Conservation (phyloP, 2,797 vertebrate genomes). For the Acanthurus leucopareius region DNA sequence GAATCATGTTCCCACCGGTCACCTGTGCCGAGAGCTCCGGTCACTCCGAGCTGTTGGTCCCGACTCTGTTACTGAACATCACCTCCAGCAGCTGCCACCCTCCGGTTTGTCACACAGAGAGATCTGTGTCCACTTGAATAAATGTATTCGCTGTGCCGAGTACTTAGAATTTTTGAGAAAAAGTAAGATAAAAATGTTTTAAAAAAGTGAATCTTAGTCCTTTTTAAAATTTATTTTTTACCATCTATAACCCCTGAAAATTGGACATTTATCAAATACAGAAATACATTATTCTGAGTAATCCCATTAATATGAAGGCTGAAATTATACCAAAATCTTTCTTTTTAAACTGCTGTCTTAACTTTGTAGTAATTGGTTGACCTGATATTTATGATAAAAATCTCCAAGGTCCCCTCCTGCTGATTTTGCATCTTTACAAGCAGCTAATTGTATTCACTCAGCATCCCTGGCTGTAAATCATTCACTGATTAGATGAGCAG, state of each 20-base stretch:
- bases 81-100: background rate
- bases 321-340: slow-evolving; percentile 1
- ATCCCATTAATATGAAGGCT: background rate
- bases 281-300: background rate
- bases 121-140: background rate
- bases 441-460: slow-evolving; percentile 67
- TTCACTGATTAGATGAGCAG: slow-evolving; percentile 52
- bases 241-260: background rate
- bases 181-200: background rate
- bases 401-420: slow-evolving; percentile 29
- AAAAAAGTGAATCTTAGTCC: background rate
- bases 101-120: background rate
- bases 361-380: slow-evolving; percentile 19
- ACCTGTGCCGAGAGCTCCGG: slow-evolving; percentile 46
- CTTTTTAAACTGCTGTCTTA: background rate
- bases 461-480: slow-evolving; percentile 57
- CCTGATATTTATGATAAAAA: slow-evolving; percentile 20
- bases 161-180: background rate
- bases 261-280: background rate
- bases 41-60: slow-evolving; percentile 12
- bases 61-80: background rate
- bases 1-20: slow-evolving; percentile 65
- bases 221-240: background rate
- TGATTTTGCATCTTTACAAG: slow-evolving; percentile 47
- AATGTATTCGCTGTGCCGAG: background rate